These are phyloP conservation scores for Cavia aperea DNA, from an alignment of 2,113 vertebrate species.

Conservation along the genomic window DNA sequence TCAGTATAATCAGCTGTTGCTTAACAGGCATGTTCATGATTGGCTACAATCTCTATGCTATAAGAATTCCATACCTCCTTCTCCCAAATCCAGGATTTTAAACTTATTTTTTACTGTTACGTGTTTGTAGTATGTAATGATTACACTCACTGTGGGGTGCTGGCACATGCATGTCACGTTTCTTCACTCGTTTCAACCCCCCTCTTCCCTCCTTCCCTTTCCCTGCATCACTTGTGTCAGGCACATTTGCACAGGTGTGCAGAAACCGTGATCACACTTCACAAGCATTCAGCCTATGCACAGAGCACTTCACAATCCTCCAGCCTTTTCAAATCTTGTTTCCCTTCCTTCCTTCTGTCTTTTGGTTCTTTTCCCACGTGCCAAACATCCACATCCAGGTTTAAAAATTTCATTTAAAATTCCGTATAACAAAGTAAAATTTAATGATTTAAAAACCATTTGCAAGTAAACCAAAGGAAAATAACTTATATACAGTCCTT, in stretches of 20 bases:
- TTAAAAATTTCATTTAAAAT: neutral
- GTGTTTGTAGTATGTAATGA: neutral
- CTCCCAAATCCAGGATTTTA: neutral
- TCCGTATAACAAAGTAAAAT: neutral
- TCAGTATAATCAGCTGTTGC: neutral
- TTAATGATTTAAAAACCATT: neutral
- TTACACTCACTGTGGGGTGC: neutral
- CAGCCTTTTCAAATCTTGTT: neutral
- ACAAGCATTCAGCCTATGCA: neutral
- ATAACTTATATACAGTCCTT: neutral
- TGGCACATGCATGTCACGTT: neutral
- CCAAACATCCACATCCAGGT: neutral
- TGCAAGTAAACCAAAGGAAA: constrained; percentile 20
- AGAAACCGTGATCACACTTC: neutral
- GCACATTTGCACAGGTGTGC: neutral
- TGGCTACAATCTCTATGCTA: neutral
- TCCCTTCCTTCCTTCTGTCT: neutral
- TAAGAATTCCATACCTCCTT: neutral
- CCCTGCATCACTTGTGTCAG: no score
- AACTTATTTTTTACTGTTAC: neutral
- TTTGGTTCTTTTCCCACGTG: neutral
- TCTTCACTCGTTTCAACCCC: neutral
- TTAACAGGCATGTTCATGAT: neutral
- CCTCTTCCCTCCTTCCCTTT: neutral
- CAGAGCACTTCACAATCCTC: neutral